phyloP scores from a whole-genome alignment of 2,797 vertebrate genomes.

The Serranus cabrilla region DNA sequence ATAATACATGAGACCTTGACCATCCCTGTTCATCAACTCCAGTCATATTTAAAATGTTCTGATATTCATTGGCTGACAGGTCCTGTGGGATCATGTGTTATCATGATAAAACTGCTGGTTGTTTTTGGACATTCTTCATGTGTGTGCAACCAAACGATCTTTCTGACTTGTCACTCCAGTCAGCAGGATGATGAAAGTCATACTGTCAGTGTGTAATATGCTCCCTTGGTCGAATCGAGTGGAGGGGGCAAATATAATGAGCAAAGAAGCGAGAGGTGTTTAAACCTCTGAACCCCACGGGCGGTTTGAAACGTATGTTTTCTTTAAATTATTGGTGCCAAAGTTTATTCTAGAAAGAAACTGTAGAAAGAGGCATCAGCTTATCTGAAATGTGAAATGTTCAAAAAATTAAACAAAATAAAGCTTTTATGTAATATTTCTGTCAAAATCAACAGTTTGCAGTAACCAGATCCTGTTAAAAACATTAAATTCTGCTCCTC shows the following conservation, averaged over 20 bases:
- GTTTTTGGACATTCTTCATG: neutral
- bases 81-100: neutral
- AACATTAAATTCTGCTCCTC: no score
- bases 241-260: neutral
- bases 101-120: neutral
- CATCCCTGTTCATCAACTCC: neutral
- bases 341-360: no score
- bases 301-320: no score
- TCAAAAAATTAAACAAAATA: no score
- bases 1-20: neutral
- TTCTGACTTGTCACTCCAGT: neutral
- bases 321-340: no score
- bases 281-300: no score
- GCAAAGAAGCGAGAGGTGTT: neutral
- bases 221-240: neutral
- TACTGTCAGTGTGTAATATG: neutral
- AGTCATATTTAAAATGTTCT: neutral
- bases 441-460: no score
- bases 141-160: neutral
- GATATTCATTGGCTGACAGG: neutral
- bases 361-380: no score
- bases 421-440: no score
- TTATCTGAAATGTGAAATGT: no score
- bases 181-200: slow-evolving; percentile 13
- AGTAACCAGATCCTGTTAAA: no score